Evolutionary conservation across 2,888 invertebrate genomes (phyloP).

Genomic region (Subacronicta megacephala): DNA sequence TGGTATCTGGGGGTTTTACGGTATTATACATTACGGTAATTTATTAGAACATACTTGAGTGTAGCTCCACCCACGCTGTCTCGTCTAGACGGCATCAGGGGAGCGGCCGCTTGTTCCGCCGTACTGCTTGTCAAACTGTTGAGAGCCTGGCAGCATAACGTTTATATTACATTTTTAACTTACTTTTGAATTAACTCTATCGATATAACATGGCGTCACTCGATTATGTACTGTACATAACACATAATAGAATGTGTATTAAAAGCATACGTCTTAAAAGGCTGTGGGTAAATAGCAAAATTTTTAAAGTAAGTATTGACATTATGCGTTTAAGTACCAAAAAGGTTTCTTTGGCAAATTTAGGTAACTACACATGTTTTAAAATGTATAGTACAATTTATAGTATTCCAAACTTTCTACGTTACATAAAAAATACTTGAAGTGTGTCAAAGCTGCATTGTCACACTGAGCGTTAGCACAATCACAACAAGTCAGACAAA

Average conservation of each 20-base stretch:
- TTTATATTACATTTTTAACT: slow-evolving; percentile 3
- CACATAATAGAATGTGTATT: slow-evolving; percentile 10
- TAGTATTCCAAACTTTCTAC: slow-evolving; percentile 32
- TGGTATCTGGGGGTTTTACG: too few relatives aligned
- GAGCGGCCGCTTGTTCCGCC: slow-evolving; percentile 86
- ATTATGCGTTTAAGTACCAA: slow-evolving; percentile 13
- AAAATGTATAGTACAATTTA: slow-evolving; percentile 10
- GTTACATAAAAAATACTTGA: slow-evolving; percentile 21
- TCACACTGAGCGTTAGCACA: slow-evolving; percentile 48
- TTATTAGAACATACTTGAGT: slow-evolving; percentile 80
- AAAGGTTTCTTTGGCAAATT: slow-evolving; percentile 17
- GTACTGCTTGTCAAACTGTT: slow-evolving; percentile 93
- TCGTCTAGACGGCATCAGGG: slow-evolving; percentile 91
- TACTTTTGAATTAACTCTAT: background rate
- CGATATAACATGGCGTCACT: background rate
- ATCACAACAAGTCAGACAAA: slow-evolving; percentile 50
- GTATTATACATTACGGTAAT: too few relatives aligned
- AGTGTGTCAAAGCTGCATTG: slow-evolving; percentile 33
- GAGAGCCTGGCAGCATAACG: slow-evolving; percentile 90
- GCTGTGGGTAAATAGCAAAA: slow-evolving; percentile 22
- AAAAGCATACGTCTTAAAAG: slow-evolving; percentile 21
- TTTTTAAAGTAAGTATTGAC: slow-evolving; percentile 4
- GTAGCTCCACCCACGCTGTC: slow-evolving; percentile 91
- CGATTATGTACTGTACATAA: slow-evolving; percentile 13
- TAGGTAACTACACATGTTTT: slow-evolving; percentile 27